Base-by-base conservation (phyloP, 1,140 invertebrate species). In the Hyles euphorbiae region DNA sequence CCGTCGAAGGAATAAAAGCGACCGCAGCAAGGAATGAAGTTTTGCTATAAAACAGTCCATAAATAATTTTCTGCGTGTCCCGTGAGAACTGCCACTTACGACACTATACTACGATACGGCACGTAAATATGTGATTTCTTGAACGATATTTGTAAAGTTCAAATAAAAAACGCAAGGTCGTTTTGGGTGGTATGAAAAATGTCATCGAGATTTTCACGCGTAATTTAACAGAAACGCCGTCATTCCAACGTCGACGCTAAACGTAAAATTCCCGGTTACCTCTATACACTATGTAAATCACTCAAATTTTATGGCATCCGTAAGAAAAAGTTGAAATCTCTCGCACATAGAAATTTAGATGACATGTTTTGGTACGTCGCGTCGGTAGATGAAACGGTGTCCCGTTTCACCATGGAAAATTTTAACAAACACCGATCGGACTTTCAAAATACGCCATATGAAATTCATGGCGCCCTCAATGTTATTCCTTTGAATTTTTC, bases 11-110 rank as follows among this genome's bases (percentile, higher is more conserved):
- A 83, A 87, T 87, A 87, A 86, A 81, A 80, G 77, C 80, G 78
- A 86, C 83, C 81, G 75, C 83, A 83, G 78, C 73, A 81, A 78
- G 74, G 83, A 84, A 83, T 87, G 82, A 87, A 88, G 80, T 88
- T 88, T 76, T 78, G 83, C 83, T 85, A 88, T 88, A 88, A 88
- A 88, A 80, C 72, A 82, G 72, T 68, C 76, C 83, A 87, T 88
- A 88, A 88, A 88, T 88, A 83, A 85, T 88, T 78, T 60, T 87
- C 75, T 73, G 69, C 71, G 72, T 78, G 74, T 71, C 79, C 81
- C 75, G 67, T 75, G 78, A 79, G 82, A 83, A 79, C 65, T 79
- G 68, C 79, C 78, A 84, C 74, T 83, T 81, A 78, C 64, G 70
- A 61, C 54, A 60, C 56, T 71, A 73, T 72, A 76, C 59, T 64